Conservation (phyloP, 2,888 invertebrate genomes). For the Melanchra persicariae region DNA sequence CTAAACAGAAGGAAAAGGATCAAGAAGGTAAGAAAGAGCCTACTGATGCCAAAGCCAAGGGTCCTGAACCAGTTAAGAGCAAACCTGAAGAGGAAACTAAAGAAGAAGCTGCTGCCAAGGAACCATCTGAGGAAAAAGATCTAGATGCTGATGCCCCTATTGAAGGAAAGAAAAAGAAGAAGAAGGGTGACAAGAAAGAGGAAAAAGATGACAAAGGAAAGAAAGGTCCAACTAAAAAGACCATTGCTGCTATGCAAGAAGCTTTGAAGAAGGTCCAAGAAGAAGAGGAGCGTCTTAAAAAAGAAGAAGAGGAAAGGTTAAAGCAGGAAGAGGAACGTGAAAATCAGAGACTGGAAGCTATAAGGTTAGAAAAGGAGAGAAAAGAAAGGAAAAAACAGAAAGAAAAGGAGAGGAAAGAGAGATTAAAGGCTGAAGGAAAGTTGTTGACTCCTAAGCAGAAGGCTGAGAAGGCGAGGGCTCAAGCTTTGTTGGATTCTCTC, state of each 20-base stretch:
- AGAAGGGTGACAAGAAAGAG: slow-evolving; percentile 82
- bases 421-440: slow-evolving; percentile 99
- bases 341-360: slow-evolving; percentile 93
- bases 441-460: slow-evolving; percentile 98
- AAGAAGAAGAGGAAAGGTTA: slow-evolving; percentile 95
- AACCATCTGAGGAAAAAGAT: slow-evolving; percentile 82
- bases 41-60: slow-evolving; percentile 71
- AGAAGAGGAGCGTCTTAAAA: slow-evolving; percentile 94
- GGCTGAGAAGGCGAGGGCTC: slow-evolving; percentile 96
- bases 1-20: slow-evolving; percentile 90
- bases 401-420: slow-evolving; percentile 97
- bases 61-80: slow-evolving; percentile 71
- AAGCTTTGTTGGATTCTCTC: slow-evolving; percentile 96
- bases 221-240: slow-evolving; percentile 95
- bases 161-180: slow-evolving; percentile 88
- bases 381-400: slow-evolving; percentile 97
- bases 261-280: slow-evolving; percentile 96
- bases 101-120: slow-evolving; percentile 80
- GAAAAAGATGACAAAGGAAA: slow-evolving; percentile 91
- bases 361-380: slow-evolving; percentile 95
- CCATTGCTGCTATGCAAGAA: slow-evolving; percentile 98
- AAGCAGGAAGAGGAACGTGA: slow-evolving; percentile 94
- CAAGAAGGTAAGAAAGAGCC: slow-evolving; percentile 80
- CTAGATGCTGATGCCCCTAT: slow-evolving; percentile 79
- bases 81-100: slow-evolving; percentile 76